Base-by-base conservation (phyloP, 2,797 vertebrate species). In the Hydrocynus forskahlii region DNA sequence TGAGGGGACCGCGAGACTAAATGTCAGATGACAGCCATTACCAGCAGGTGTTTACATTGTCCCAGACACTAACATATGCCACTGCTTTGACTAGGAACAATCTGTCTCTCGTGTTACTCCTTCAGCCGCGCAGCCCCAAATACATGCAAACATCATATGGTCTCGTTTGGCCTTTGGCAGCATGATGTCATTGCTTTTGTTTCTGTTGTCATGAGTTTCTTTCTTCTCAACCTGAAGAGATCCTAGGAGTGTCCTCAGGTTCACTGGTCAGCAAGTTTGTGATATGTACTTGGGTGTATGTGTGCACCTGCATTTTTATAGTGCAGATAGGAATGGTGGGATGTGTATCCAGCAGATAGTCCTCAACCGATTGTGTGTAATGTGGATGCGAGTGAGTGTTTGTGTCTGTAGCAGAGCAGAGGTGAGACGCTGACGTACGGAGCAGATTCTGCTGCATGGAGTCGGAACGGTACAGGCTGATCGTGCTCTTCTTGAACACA, bases 401-500 rank as follows among this genome's bases (percentile, higher is more conserved):
- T 35, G 67, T 29, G 72, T 48, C 14, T 0, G 75, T 72, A 67
- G 45, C 68, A 23, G 76, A 71, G 79, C 13, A 74, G 43, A 64
- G n/a, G 79, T 35, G 69, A 71, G 73, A 25, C 78, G 52, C 83
- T 17, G 87, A 97, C 98, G 97, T 92, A 99, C 97, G 98, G 84
- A 98, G 96, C 86, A 99, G 90, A 87, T 97, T 99, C 89, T 99
- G 98, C 85, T 99, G 97, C 91, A 97, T 88, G 79, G 98, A 98
- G 50, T 99, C 97, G 0, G 98, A 97, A 9, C 95, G 96, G 93
- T 99, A 98, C 86, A 99, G 87, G 84, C 94, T 97, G 90, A 97
- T 94, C 0, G 97, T 97, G 88, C 96, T 99, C 95, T 99, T 99
- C 96, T 98, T 99, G 89, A 99, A 99, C 88, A 99, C 97, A 50